A percentile compares a stretch with the other conserved stretches of the same genome.
These are phyloP conservation scores for Pholis gunnellus DNA, from an alignment of 2,113 vertebrate species.

Conservation along the genomic window DNA sequence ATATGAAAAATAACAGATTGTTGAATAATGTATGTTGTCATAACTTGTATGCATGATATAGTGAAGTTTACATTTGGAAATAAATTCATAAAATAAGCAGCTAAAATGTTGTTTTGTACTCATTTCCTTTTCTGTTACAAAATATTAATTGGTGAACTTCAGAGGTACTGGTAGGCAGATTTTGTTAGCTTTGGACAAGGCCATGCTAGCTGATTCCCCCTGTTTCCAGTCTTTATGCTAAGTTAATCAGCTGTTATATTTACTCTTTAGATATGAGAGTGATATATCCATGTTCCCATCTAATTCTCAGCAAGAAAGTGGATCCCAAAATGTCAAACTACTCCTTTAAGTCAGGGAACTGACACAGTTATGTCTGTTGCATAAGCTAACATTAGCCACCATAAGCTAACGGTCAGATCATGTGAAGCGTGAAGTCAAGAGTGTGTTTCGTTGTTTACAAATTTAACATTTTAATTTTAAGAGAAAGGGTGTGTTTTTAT, in stretches of 20 bases:
- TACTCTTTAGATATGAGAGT: neutral
- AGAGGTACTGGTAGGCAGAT: neutral
- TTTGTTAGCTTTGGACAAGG: neutral
- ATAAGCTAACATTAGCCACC: neutral
- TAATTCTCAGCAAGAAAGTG: neutral
- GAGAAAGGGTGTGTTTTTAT: neutral
- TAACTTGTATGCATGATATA: constrained; percentile 91
- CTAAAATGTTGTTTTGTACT: constrained; percentile 35
- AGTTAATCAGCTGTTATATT: neutral
- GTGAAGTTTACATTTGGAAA: constrained; percentile 91
- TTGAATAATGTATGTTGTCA: constrained; percentile 89
- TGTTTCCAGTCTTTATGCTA: neutral
- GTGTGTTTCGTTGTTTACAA: neutral
- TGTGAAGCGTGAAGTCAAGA: neutral
- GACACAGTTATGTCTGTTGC: neutral
- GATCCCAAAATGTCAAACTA: neutral
- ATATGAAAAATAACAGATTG: constrained; percentile 89
- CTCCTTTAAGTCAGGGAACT: neutral
- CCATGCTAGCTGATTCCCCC: neutral
- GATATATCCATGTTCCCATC: neutral
- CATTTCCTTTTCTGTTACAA: constrained; percentile 1
- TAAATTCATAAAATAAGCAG: constrained; percentile 88
- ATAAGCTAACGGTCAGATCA: neutral
- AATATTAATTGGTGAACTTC: neutral
- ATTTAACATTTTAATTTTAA: neutral